Evolutionary conservation across 2,113 vertebrate species (phyloP).

Genomic region (Sebastes schlegelii): DNA sequence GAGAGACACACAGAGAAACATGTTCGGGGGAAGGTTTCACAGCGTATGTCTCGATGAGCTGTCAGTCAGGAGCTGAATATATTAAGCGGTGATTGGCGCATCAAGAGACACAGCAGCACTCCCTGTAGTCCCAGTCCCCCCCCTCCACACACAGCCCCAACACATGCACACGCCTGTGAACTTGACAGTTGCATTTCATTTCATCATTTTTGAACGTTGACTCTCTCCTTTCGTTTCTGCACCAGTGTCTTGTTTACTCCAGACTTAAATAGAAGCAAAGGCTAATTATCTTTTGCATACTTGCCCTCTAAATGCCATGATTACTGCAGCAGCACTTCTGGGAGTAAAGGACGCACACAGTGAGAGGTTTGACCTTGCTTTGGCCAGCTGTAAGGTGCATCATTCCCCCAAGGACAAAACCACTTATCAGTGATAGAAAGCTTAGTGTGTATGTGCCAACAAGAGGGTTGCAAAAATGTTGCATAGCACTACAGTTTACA

Average conservation of each 20-base stretch:
- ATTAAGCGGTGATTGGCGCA: slow-evolving; percentile 52
- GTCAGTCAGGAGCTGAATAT: slow-evolving; percentile 71
- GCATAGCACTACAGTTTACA: slow-evolving; percentile 29
- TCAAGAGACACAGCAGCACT: slow-evolving; percentile 52
- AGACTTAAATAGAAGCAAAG: slow-evolving; percentile 14
- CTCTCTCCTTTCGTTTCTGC: slow-evolving; percentile 20
- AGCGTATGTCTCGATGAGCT: slow-evolving; percentile 49
- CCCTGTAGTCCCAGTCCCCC: slow-evolving; percentile 11
- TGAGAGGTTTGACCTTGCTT: slow-evolving; percentile 68
- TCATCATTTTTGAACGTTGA: slow-evolving; percentile 56
- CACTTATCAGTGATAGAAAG: slow-evolving; percentile 67
- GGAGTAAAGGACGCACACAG: slow-evolving; percentile 54
- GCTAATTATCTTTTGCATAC: slow-evolving; percentile 47
- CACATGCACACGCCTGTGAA: slow-evolving; percentile 27
- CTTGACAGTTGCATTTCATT: slow-evolving; percentile 71
- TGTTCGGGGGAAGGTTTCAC: slow-evolving; percentile 45
- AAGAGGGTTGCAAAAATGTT: slow-evolving; percentile 33
- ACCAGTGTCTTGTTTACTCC: slow-evolving; percentile 25
- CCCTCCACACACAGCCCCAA: not conserved
- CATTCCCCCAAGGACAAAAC: slow-evolving; percentile 60
- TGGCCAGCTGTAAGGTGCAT: slow-evolving; percentile 55
- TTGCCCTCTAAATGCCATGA: slow-evolving; percentile 60
- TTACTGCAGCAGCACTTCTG: slow-evolving; percentile 53
- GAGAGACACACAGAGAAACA: slow-evolving; percentile 54
- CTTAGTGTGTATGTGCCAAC: slow-evolving; percentile 33